Percentiles rank a stretch among this genome's conserved stretches.
These are phyloP conservation scores for Eupeodes corollae DNA, from an alignment of 1,140 invertebrate species.

Conservation along the genomic window DNA sequence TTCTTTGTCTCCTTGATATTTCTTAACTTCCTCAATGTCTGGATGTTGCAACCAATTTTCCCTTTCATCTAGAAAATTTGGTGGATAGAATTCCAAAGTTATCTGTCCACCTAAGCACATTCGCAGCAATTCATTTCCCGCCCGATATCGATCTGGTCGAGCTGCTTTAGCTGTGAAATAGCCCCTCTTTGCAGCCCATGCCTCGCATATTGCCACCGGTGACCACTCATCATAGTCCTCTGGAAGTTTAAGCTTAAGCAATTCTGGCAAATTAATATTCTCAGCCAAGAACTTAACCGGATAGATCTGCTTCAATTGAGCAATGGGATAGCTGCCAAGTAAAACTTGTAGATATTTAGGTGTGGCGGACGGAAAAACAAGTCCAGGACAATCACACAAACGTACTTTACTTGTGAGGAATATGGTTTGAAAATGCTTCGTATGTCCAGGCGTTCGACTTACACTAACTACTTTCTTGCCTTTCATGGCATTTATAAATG, in stretches of 20 bases:
- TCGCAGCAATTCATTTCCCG: slow-evolving; percentile 78
- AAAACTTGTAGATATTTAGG: slow-evolving; percentile 79
- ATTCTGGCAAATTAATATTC: slow-evolving; percentile 59
- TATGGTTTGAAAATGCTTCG: slow-evolving; percentile 96
- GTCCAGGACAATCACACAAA: slow-evolving; percentile 88
- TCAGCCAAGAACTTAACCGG: slow-evolving; percentile 70
- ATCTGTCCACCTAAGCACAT: slow-evolving; percentile 80
- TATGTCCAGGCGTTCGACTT: slow-evolving; percentile 88
- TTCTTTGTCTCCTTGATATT: slow-evolving; percentile 20
- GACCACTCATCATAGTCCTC: slow-evolving; percentile 68
- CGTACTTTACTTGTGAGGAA: slow-evolving; percentile 75
- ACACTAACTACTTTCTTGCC: slow-evolving; percentile 90
- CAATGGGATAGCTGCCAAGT: slow-evolving; percentile 87
- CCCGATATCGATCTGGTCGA: slow-evolving; percentile 75
- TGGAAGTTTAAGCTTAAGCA: slow-evolving; percentile 70
- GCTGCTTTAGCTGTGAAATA: slow-evolving; percentile 76
- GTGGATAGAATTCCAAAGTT: slow-evolving; percentile 57
- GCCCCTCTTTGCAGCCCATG: slow-evolving; percentile 80
- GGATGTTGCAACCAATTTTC: slow-evolving; percentile 26
- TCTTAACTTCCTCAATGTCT: slow-evolving; percentile 23
- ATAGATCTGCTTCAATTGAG: slow-evolving; percentile 87
- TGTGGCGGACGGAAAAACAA: slow-evolving; percentile 87
- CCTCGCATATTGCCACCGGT: slow-evolving; percentile 83
- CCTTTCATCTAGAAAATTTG: slow-evolving; percentile 48
- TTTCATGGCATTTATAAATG: slow-evolving; percentile 85